A percentile compares a stretch with the other conserved stretches of the same genome.
phyloP scores from a whole-genome alignment of 1,140 invertebrate species.

The Cepaea nemoralis region DNA sequence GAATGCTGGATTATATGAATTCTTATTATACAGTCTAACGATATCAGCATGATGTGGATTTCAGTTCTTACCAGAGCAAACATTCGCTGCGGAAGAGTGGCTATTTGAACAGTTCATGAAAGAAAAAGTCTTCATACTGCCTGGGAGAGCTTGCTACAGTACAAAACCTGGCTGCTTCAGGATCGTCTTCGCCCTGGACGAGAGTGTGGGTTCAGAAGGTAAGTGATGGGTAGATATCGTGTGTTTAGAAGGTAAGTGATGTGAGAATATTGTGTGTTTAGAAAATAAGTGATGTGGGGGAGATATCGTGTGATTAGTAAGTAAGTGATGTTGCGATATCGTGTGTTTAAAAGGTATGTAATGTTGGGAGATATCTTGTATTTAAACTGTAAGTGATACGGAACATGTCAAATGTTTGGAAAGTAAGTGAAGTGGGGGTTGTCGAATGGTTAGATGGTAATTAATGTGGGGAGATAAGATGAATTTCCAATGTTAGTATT shows the following conservation, averaged over 20 bases:
- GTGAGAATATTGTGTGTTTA: no score
- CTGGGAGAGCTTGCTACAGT: constrained; percentile 37
- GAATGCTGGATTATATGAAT: no score
- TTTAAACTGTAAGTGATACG: no score
- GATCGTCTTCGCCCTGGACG: constrained; percentile 37
- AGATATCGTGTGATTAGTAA: background rate
- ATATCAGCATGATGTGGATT: no score
- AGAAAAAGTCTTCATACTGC: constrained; percentile 36
- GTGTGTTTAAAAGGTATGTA: background rate
- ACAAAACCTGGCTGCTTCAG: constrained; percentile 39
- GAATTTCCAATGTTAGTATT: no score
- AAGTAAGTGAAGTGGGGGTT: no score
- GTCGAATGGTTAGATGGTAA: no score
- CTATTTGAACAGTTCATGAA: constrained; percentile 39
- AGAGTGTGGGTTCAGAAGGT: constrained; percentile 34
- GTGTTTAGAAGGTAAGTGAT: no score
- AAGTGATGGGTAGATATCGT: background rate
- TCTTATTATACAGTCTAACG: no score
- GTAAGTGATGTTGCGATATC: background rate
- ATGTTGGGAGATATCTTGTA: no score
- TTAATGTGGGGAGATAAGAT: no score
- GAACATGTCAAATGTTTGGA: no score
- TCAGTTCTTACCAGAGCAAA: constrained; percentile 40
- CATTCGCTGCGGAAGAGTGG: constrained; percentile 34
- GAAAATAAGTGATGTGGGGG: background rate